phyloP scores from a whole-genome alignment of 2,888 invertebrate genomes.

The Heliconius charithonia region DNA sequence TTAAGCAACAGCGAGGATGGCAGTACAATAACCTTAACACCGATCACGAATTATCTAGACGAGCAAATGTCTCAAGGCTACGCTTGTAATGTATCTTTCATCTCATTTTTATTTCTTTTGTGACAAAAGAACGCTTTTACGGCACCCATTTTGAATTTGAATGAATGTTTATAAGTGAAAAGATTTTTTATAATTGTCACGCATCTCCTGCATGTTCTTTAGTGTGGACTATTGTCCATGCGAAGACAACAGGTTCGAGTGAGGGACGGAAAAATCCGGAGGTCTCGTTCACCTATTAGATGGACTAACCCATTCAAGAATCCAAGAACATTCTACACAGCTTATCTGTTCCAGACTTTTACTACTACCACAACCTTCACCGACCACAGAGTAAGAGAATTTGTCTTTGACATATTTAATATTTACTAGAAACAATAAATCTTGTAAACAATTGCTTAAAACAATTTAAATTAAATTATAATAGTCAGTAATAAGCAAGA shows the following conservation, averaged over 20 bases:
- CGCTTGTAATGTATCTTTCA: slow-evolving; percentile 22
- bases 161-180: background rate
- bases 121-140: background rate
- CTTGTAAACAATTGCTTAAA: too few species aligned
- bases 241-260: too few species aligned
- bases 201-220: background rate
- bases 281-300: too few species aligned
- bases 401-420: too few species aligned
- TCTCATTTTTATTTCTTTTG: slow-evolving; percentile 25
- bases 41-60: slow-evolving; percentile 16
- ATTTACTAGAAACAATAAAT: too few species aligned
- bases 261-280: too few species aligned
- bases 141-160: background rate
- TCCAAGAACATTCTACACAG: background rate
- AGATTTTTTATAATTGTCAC: background rate
- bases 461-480: too few species aligned
- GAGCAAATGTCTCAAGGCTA: slow-evolving; percentile 22
- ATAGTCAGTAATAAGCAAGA: too few species aligned
- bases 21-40: slow-evolving; percentile 26
- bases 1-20: slow-evolving; percentile 9
- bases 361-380: too few species aligned
- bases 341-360: too few species aligned
- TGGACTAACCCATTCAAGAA: too few species aligned
- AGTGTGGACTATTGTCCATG: background rate
- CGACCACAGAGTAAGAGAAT: too few species aligned